Evolutionary conservation across 1,140 invertebrate species (phyloP).

Genomic region (Danaus melanippus): DNA sequence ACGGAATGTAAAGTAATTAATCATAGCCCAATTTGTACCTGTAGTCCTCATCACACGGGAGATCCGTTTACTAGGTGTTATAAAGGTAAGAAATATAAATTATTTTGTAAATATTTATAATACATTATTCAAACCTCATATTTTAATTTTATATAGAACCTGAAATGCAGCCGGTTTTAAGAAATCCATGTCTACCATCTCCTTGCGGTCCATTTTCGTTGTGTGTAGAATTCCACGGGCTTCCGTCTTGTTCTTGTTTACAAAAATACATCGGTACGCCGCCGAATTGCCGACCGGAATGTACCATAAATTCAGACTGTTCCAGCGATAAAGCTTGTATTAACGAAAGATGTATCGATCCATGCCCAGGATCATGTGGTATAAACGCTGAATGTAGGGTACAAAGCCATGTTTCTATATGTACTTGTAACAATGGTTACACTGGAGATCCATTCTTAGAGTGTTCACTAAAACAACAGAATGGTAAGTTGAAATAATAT

Average conservation of each 20-base stretch:
- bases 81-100: slow-evolving; percentile 26
- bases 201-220: slow-evolving; percentile 83
- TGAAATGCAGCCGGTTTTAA: slow-evolving; percentile 41
- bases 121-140: slow-evolving; percentile 24
- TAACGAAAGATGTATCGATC: slow-evolving; percentile 81
- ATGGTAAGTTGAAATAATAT: slow-evolving; percentile 42
- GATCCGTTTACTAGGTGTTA: slow-evolving; percentile 74
- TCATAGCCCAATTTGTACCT: slow-evolving; percentile 73
- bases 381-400: slow-evolving; percentile 82
- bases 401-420: slow-evolving; percentile 81
- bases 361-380: slow-evolving; percentile 84
- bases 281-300: slow-evolving; percentile 82
- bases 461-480: slow-evolving; percentile 70
- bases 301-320: slow-evolving; percentile 82
- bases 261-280: slow-evolving; percentile 79
- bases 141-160: slow-evolving; percentile 39
- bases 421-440: slow-evolving; percentile 78
- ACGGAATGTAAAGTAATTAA: slow-evolving; percentile 73
- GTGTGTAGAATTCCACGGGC: slow-evolving; percentile 77
- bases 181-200: slow-evolving; percentile 77
- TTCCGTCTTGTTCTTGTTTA: slow-evolving; percentile 79
- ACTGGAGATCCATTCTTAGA: slow-evolving; percentile 80
- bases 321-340: slow-evolving; percentile 80
- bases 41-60: slow-evolving; percentile 70
- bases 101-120: slow-evolving; percentile 5